Conservation (phyloP, 2,888 invertebrate genomes). For the Clitarchus hookeri region DNA sequence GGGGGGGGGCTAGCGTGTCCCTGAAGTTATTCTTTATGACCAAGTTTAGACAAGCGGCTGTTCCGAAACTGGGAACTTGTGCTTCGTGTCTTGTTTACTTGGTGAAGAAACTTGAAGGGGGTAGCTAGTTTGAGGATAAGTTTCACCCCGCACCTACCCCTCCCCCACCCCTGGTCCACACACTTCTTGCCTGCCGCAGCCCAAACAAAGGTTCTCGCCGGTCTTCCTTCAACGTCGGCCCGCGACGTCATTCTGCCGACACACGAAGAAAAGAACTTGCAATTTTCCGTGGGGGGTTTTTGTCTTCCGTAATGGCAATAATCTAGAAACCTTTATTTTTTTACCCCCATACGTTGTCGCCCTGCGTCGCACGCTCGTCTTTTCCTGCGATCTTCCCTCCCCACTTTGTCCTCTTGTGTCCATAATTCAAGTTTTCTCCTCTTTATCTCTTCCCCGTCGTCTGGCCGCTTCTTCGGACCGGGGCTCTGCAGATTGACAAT, state of each 20-base stretch:
- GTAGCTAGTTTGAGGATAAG: slow-evolving; percentile 2
- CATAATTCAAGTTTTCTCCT: neutral
- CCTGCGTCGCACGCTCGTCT: neutral
- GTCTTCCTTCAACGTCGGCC: neutral
- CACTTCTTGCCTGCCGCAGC: neutral
- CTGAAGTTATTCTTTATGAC: slow-evolving; percentile 14
- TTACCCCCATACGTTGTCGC: neutral
- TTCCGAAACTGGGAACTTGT: slow-evolving; percentile 14
- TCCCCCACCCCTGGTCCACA: neutral
- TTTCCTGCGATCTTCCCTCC: neutral
- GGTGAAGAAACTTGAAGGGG: slow-evolving; percentile 2
- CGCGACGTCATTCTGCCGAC: neutral
- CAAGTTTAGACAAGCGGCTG: slow-evolving; percentile 14
- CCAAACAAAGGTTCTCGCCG: neutral
- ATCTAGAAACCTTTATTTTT: neutral
- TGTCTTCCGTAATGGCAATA: neutral
- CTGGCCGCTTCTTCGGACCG: neutral
- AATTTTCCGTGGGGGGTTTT: neutral
- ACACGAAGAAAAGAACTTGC: neutral
- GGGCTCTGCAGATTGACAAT: neutral
- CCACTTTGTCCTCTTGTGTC: neutral
- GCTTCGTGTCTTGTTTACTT: slow-evolving; percentile 4
- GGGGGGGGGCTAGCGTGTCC: neutral
- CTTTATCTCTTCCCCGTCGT: neutral
- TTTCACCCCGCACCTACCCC: neutral